Percentiles rank a stretch among this genome's conserved stretches.
Conservation (phyloP, 1,140 invertebrate species). For the Lineus longissimus region DNA sequence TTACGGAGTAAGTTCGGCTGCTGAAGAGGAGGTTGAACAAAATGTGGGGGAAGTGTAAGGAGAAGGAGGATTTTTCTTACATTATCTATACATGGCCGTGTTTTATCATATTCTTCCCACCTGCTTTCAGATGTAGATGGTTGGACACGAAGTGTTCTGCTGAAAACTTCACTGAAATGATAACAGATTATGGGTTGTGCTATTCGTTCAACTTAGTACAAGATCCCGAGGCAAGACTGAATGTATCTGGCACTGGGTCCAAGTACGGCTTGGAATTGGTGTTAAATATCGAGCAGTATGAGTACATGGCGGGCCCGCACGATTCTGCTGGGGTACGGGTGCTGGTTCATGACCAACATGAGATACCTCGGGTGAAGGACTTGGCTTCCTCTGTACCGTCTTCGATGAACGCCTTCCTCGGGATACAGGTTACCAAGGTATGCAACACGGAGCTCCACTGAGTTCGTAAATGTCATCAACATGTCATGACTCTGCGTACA, state of each 20-base stretch:
- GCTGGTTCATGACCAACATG: constrained; percentile 30
- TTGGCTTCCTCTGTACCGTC: constrained; percentile 39
- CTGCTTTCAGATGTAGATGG: too few species aligned
- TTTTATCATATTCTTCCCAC: too few species aligned
- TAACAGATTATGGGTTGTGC: constrained; percentile 1
- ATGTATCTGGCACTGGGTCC: constrained; percentile 26
- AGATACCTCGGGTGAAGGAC: constrained; percentile 37
- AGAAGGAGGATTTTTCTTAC: too few species aligned
- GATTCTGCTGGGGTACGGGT: constrained; percentile 41
- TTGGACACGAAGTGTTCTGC: too few species aligned
- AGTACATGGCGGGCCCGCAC: constrained; percentile 43
- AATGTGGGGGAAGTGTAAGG: too few species aligned
- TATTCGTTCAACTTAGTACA: not conserved
- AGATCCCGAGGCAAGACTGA: not conserved
- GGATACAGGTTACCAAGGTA: constrained; percentile 30
- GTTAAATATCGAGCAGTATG: constrained; percentile 45
- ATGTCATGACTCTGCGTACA: too few species aligned
- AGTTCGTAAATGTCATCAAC: too few species aligned
- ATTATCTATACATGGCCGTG: too few species aligned
- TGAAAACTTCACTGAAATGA: not conserved
- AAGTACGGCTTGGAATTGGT: constrained; percentile 37
- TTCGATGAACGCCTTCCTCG: constrained; percentile 38
- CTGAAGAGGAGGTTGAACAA: too few species aligned
- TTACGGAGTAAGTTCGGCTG: too few species aligned
- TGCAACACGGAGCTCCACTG: not conserved